Conservation (phyloP, 1,140 invertebrate genomes). For the Micrasema longulum region DNA sequence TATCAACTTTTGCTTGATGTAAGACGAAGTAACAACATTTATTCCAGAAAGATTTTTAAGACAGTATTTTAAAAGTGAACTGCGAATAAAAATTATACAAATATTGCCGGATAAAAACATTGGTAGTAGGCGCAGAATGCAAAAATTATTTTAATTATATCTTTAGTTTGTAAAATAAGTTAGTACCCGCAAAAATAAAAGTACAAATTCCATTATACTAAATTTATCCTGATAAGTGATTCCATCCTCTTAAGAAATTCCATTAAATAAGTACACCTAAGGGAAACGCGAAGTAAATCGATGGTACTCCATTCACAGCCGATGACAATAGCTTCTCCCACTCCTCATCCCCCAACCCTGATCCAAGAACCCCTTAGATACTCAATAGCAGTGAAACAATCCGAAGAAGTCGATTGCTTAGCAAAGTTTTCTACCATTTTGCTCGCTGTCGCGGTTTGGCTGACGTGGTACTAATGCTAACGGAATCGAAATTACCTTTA, state of each 20-base stretch:
- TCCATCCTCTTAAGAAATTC: conserved; percentile 31
- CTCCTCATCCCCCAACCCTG: background rate
- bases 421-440: conserved; percentile 31
- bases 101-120: too few species aligned
- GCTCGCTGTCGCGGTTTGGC: conserved; percentile 19
- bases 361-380: background rate
- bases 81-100: too few species aligned
- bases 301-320: conserved; percentile 42
- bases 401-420: conserved; percentile 20
- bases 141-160: too few species aligned
- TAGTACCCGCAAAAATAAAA: background rate
- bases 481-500: too few species aligned
- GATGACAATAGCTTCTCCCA: conserved; percentile 31
- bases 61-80: too few species aligned
- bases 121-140: too few species aligned
- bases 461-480: background rate
- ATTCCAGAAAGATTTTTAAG: too few species aligned
- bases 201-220: conserved; percentile 12
- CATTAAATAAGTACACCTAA: conserved; percentile 41
- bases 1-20: too few species aligned
- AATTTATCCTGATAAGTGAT: conserved; percentile 24
- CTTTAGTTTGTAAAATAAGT: too few species aligned
- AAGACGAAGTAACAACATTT: too few species aligned
- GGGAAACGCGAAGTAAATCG: conserved; percentile 38
- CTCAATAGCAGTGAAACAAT: conserved; percentile 23